Evolutionary conservation across 2,888 invertebrate genomes (phyloP), one percentile per base, ranked within the genome.

Genomic region (Noctua pronuba): DNA sequence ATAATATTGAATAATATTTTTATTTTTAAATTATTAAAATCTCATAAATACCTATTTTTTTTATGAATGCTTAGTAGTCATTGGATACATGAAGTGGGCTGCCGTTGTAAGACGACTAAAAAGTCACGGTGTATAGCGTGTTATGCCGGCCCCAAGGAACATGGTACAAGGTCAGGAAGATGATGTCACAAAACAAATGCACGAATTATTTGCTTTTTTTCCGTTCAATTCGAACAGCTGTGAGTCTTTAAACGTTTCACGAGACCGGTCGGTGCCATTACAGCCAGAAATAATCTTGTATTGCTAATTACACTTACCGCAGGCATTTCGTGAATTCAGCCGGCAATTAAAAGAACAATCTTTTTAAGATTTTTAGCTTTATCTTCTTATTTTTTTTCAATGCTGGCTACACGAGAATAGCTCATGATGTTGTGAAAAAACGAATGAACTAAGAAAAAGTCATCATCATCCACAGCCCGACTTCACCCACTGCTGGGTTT

Each of bases 231-330:
- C 11, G 7, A 31, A 44, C 73, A 74, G 73, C 69, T 74, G 69
- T 13, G 6, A 7, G 28, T 38, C 67, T 67, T 67, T 41, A 52
- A 67, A 38, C 28, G 38, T 73, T 73, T 73, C 28, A 31, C 18
- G 73, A 73, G 68, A 74, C 69, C 7, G 18, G 21, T 44, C 13
- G 73, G 69, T 58, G 73, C 44, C 55, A 69, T 68, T 31, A 55
- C 52, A 11, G 18, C 5, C 31, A 44, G 44, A 73, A 68, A 69
- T 67, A 73, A 38, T 11, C 6, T 21, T 2, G 7, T 44, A 68
- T 73, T 55, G 18, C 58, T 44, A 38, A 62, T 52, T 44, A 41
- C 66, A 68, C 68, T 68, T 68, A 69, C 18, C 31, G n/a, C 7
- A 5, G 31, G 69, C 1, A 68, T 68, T 68, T 31, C 13, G 11